Conservation (phyloP, 2,888 invertebrate genomes). For the Drosophila emarginata region DNA sequence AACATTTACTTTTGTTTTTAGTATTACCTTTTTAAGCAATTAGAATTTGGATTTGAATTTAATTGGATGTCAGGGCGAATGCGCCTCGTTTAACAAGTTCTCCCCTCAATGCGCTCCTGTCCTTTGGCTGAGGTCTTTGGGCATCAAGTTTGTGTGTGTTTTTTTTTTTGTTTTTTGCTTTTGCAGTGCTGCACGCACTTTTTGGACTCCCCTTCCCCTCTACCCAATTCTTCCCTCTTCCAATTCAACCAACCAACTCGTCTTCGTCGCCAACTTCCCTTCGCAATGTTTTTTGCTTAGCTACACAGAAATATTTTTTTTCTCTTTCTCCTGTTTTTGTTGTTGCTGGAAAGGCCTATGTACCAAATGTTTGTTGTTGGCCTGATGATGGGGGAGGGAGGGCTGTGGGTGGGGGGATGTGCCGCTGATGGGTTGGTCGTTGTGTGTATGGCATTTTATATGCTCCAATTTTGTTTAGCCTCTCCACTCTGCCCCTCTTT, state of each 20-base stretch:
- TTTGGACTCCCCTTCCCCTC: constrained; percentile 20
- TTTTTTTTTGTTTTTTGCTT: constrained; percentile 30
- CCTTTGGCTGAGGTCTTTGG: constrained; percentile 2
- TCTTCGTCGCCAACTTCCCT: background rate
- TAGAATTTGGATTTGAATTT: too few relatives aligned
- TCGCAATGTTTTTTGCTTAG: constrained; percentile 59
- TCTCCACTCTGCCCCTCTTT: constrained; percentile 12
- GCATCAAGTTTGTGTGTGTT: constrained; percentile 19
- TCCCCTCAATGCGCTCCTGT: background rate
- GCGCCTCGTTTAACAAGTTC: too few relatives aligned
- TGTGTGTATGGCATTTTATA: constrained; percentile 49
- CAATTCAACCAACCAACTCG: background rate
- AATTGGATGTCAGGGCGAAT: background rate
- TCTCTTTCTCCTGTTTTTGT: constrained; percentile 16
- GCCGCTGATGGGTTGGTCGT: constrained; percentile 1
- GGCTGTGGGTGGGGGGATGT: background rate
- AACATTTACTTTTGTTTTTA: too few relatives aligned
- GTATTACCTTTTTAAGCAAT: too few relatives aligned
- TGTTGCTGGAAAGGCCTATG: constrained; percentile 42
- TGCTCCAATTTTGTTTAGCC: constrained; percentile 70
- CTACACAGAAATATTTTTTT: constrained; percentile 47
- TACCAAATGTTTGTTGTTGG: constrained; percentile 37
- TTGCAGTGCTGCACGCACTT: constrained; percentile 69
- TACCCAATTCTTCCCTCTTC: background rate
- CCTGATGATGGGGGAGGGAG: constrained; percentile 33